phyloP scores from a whole-genome alignment of 2,888 invertebrate genomes.

The Cylloceria caligata region DNA sequence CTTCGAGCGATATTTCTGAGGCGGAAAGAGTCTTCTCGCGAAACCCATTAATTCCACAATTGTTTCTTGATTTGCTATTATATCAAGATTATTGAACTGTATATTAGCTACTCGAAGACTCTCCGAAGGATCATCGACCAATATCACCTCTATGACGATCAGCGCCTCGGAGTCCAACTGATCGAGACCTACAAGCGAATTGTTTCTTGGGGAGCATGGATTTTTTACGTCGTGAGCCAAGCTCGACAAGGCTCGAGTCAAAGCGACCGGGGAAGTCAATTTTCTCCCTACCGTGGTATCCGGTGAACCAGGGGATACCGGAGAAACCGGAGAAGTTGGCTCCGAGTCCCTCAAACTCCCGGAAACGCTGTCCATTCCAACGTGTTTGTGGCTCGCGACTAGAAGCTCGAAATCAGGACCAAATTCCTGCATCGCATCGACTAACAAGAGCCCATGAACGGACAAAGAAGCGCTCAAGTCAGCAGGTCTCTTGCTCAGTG shows the following conservation, averaged over 20 bases:
- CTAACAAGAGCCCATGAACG: constrained; percentile 96
- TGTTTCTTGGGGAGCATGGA: constrained; percentile 75
- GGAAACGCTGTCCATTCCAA: constrained; percentile 97
- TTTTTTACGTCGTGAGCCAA: constrained; percentile 82
- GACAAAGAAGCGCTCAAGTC: constrained; percentile 93
- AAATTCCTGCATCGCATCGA: constrained; percentile 97
- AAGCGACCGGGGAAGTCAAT: constrained; percentile 86
- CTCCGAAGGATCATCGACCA: constrained; percentile 86
- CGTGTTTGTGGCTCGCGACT: constrained; percentile 97
- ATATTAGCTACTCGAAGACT: constrained; percentile 91
- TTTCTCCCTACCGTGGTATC: constrained; percentile 85
- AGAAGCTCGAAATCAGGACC: constrained; percentile 98
- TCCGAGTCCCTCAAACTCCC: constrained; percentile 97
- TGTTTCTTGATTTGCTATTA: constrained; percentile 98
- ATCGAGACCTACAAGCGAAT: constrained; percentile 79
- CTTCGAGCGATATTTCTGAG: constrained; percentile 72
- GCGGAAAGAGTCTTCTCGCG: constrained; percentile 89
- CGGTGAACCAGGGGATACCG: constrained; percentile 91
- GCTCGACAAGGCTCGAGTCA: constrained; percentile 86
- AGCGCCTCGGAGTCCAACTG: constrained; percentile 89
- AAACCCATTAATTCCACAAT: constrained; percentile 97
- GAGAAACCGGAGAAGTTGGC: constrained; percentile 95
- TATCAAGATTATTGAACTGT: constrained; percentile 97
- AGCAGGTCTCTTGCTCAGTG: constrained; percentile 90
- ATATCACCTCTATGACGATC: constrained; percentile 92